Base-by-base conservation (phyloP, 1,140 invertebrate species). In the Micrasema longulum region DNA sequence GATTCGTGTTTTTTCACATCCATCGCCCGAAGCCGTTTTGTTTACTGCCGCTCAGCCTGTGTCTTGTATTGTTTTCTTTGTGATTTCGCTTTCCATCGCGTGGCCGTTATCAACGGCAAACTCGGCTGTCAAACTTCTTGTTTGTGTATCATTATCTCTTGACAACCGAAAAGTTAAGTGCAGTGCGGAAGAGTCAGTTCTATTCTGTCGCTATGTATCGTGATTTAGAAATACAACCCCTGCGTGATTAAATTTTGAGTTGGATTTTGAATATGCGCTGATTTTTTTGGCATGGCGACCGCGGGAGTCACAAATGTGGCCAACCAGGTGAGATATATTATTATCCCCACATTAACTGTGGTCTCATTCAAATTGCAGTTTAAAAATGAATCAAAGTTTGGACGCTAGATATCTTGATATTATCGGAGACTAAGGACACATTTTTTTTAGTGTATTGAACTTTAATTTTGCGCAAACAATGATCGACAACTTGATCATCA, bases 261-360 rank as follows among this genome's bases (percentile, higher is more conserved):
- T 23, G 55, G 16, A 60, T 38, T 41, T 41, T 38, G 55, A 60
- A 38, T 43, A 68, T 68, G 65, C 18, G 48, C 48, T 68, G 50
- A 68, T 41, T 35, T 16, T 10, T 14, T 48, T 23, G 43, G 36
- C 20, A 67, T 70, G 68, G 73, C 73, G 14, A 53, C 73, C 52
- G 63, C 73, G 41, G 63, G 52, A 67, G 63, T 55, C 52, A 45
- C 69, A 41, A 18, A 53, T 38, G 72, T 26, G 52, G 63, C 62
- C 14, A 70, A 45, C 38, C 73, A 74, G 73, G 73, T 74, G 47
- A 67, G 68, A 14, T 52, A 45, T 1, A 12, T 22, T n/a, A 26
- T 22, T 55, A 14, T 16, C n/a, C n/a, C n/a, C n/a, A n/a, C n/a
- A n/a, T n/a, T n/a, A n/a, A n/a, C n/a, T n/a, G n/a, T n/a, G n/a